Base-by-base conservation (phyloP, 2,113 vertebrate genomes). In the Leptobrachium leishanense region DNA sequence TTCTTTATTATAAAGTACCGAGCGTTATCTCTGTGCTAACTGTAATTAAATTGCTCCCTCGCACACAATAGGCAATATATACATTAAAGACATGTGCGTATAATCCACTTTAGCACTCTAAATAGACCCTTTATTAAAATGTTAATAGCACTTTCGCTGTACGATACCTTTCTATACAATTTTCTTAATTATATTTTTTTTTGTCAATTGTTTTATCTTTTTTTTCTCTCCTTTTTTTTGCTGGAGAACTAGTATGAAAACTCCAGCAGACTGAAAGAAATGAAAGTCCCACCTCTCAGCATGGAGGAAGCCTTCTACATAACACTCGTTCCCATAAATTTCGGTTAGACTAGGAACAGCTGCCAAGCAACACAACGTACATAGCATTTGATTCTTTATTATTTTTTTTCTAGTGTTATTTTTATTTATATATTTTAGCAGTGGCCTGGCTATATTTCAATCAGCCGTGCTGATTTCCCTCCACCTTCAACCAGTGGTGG, bases 41-140 rank as follows among this genome's bases (percentile, higher is more conserved):
- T 43, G 2, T 46, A 46, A 44, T 50, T 44, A 44, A 69, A 69
- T 69, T 69, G 66, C 5, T 43, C 43, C 5, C 43, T 69, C 20
- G 7, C 12, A 69, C 6, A 13, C 43, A 20, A 50, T 50, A 50
- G 8, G 46, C 13, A 6, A 31, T 3, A 44, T 68, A 68, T 43
- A 68, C 7, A 43, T 69, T 20, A 50, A 69, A 6, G n/a, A 13
- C 43, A 50, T 31, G 15, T 9, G 6, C 2, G 15, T 46, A n/a
- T 69, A 46, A 69, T 69, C 44, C 6, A 46, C 13, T 10, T 2
- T 46, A 43, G 1, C 5, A 5, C 43, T 69, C 43, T 31, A 43
- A 68, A 68, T 13, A 43, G 68, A 46, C 68, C 13, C 44, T 50
- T 46, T 69, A 69, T 46, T 69, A 20, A 69, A 20, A 69, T 50